Percentiles rank a stretch among this genome's conserved stretches.
phyloP scores from a whole-genome alignment of 64 coral and sea anemone genomes.

The Actinia tenebrosa region DNA sequence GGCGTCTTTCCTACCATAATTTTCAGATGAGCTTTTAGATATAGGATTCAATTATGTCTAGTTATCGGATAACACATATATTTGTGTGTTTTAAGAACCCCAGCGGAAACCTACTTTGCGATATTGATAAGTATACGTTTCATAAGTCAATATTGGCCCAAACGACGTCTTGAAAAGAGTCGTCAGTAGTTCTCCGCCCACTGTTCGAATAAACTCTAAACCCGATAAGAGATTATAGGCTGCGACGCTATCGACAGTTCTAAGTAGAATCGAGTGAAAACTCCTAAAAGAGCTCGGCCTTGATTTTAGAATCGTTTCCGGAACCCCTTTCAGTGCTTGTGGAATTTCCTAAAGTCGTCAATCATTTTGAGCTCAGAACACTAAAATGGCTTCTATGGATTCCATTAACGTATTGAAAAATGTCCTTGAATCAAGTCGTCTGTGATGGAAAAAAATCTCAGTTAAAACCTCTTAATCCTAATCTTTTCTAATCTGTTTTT shows the following conservation, averaged over 20 bases:
- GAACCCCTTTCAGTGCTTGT: constrained; percentile 3
- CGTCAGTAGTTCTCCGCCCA: not conserved
- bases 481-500: not conserved
- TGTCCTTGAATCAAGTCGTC: not conserved
- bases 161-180: not conserved
- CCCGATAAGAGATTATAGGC: not conserved
- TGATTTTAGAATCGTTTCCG: constrained; percentile 18
- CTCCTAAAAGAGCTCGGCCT: not conserved
- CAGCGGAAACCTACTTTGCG: not conserved
- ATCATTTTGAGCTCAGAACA: constrained; percentile 4
- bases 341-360: not conserved
- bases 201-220: not conserved
- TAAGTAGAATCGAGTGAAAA: not conserved
- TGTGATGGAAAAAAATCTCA: not conserved
- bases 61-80: not conserved
- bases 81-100: not conserved
- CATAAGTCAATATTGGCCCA: not conserved
- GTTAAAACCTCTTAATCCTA: constrained; percentile 11
- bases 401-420: constrained; percentile 4
- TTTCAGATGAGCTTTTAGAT: not conserved
- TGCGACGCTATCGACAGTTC: not conserved
- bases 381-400: not conserved
- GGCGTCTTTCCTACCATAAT: not conserved
- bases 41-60: not conserved
- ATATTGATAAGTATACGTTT: not conserved